Evolutionary conservation across 1,140 invertebrate genomes (phyloP), one percentile per base, ranked within the genome.

Genomic region (Choristoneura fumiferana): DNA sequence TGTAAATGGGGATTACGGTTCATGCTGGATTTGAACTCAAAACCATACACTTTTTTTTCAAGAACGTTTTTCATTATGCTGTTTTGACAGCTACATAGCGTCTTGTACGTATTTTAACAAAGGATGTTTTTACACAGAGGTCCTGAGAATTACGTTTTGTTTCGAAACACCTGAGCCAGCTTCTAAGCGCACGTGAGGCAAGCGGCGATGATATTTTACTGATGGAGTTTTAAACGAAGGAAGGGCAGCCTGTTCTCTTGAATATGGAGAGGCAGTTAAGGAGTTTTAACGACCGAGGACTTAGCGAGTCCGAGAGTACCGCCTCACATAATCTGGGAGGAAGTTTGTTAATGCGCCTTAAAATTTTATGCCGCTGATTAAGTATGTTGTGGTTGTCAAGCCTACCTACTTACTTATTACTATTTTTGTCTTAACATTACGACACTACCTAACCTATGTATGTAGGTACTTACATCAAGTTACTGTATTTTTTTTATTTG

Each of bases 261-360:
- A 76, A 70, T 76, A 67, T 67, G 67, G 64, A 62, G 67, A 45
- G 57, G 58, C 58, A 67, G 73, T 73, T 73, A 62, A 61, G 65
- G 58, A 76, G 73, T 76, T 76, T 73, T 67, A 76, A 76, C 70
- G 67, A 70, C 63, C 37, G 55, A 15, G 59, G 63, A 68, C 67
- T 76, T 71, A 64, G 64, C 54, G 55, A 69, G 63, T 58, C 60
- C 62, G 54, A 57, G 56, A 60, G 64, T 40, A 62, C 37, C 57
- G 58, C 57, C 54, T 63, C 55, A 65, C 45, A 60, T 70, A 68
- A 75, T 65, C 63, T 65, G 40, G 38, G 53, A 39, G 39, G 55
- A 60, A 73, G 54, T 65, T 70, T 60, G 54, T 43, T 60, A 56
- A 59, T 64, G 43, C 59, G 58, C 34, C 37, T 60, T 69, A 62